A percentile compares a stretch with the other conserved stretches of the same genome.
Conservation (phyloP, 2,113 vertebrate genomes). For the Pyrgilauda ruficollis region DNA sequence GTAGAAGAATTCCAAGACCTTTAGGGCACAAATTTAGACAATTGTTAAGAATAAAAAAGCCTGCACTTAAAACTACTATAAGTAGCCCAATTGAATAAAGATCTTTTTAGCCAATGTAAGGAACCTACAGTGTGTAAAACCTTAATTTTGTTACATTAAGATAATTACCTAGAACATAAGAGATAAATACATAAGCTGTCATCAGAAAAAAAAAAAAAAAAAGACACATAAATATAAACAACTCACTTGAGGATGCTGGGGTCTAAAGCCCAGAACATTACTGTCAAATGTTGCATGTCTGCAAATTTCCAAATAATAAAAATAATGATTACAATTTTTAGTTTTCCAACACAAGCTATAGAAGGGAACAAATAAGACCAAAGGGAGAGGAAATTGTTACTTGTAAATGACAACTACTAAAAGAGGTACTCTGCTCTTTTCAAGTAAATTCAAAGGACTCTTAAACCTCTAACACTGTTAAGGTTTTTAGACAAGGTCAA, state of each 20-base stretch:
- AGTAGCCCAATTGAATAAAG: not conserved
- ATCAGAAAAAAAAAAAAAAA: not conserved
- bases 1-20: not conserved
- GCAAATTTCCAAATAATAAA: not conserved
- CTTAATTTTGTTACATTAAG: not conserved
- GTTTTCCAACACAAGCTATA: not conserved
- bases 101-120: not conserved
- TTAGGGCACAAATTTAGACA: not conserved
- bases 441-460: not conserved
- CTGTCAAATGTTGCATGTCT: not conserved
- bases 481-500: not conserved
- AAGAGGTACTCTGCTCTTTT: accelerated
- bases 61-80: not conserved
- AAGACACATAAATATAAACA: not conserved
- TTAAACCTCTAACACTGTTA: not conserved
- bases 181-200: not conserved
- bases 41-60: not conserved
- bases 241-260: not conserved
- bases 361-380: not conserved
- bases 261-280: not conserved
- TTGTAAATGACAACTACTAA: not conserved
- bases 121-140: not conserved
- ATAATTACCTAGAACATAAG: not conserved
- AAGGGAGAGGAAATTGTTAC: not conserved
- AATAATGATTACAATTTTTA: not conserved